Conservation (phyloP, 2,113 vertebrate genomes). For the Myrmecophaga tridactyla region DNA sequence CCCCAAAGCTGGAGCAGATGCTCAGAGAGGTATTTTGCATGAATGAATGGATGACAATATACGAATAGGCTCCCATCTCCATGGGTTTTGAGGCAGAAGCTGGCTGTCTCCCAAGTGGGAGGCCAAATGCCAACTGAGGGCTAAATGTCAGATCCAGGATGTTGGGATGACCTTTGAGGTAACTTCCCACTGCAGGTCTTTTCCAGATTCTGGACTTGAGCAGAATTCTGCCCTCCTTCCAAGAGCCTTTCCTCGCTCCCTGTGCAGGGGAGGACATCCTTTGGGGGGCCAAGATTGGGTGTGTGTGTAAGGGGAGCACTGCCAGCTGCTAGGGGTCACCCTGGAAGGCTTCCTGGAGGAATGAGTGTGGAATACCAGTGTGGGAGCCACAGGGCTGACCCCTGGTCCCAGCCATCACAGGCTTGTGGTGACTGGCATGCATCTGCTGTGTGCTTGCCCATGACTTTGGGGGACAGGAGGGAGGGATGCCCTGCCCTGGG, state of each 20-base stretch:
- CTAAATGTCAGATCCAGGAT: background rate
- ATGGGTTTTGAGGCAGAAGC: background rate
- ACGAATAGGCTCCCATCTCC: background rate
- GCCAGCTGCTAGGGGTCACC: background rate
- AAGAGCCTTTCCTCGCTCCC: background rate
- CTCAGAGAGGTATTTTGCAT: background rate
- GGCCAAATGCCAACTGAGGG: too few species aligned
- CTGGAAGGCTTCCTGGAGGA: slow-evolving; percentile 17
- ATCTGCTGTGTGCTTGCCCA: background rate
- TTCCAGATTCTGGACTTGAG: background rate
- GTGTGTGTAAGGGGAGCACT: background rate
- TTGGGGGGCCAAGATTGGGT: background rate
- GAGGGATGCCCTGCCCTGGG: too few species aligned
- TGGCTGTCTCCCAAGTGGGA: background rate
- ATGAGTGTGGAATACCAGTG: background rate
- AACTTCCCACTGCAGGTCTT: background rate
- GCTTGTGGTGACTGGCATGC: background rate
- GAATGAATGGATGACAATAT: background rate
- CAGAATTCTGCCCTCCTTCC: background rate
- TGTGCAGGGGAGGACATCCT: background rate
- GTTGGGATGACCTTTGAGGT: background rate
- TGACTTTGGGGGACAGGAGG: background rate
- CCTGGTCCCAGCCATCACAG: background rate
- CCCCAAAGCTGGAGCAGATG: background rate
- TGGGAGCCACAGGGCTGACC: background rate